phyloP scores from a whole-genome alignment of 2,797 vertebrate genomes.

The Sebastes vulpes region DNA sequence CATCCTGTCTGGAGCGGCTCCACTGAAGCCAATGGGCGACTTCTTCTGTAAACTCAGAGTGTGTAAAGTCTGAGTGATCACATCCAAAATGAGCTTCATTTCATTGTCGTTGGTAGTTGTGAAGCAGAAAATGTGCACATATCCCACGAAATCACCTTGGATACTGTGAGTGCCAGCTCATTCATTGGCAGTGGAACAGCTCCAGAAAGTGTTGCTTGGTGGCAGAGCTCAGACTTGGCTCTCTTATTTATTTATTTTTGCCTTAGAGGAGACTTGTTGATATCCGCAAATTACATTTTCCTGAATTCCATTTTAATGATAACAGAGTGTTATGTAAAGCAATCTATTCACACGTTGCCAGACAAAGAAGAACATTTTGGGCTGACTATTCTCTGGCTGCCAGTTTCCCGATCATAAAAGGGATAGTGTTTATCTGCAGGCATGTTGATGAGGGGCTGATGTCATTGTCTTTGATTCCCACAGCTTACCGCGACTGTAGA shows the following conservation, averaged over 20 bases:
- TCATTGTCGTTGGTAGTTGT: background rate
- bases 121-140: conserved; percentile 34
- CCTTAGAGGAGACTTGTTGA: conserved; percentile 56
- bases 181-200: conserved; percentile 13
- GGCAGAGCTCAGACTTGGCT: conserved; percentile 32
- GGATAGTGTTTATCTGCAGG: conserved; percentile 28
- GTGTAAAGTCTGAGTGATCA: background rate
- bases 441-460: conserved; percentile 3
- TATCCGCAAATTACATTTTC: conserved; percentile 37
- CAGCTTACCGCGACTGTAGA: conserved; percentile 4
- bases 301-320: conserved; percentile 33
- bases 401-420: conserved; percentile 12
- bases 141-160: conserved; percentile 45
- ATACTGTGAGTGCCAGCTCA: conserved; percentile 13
- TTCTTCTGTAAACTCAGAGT: conserved; percentile 3
- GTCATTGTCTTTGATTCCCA: conserved; percentile 42
- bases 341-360: conserved; percentile 14
- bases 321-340: conserved; percentile 28
- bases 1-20: background rate
- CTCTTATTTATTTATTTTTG: background rate
- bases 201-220: conserved; percentile 25
- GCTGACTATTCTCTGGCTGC: conserved; percentile 14
- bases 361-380: conserved; percentile 36
- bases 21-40: background rate
- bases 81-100: conserved; percentile 18